A percentile compares a stretch with the other conserved stretches of the same genome.
Conservation (phyloP, 2,797 vertebrate species). For the Merluccius polli region DNA sequence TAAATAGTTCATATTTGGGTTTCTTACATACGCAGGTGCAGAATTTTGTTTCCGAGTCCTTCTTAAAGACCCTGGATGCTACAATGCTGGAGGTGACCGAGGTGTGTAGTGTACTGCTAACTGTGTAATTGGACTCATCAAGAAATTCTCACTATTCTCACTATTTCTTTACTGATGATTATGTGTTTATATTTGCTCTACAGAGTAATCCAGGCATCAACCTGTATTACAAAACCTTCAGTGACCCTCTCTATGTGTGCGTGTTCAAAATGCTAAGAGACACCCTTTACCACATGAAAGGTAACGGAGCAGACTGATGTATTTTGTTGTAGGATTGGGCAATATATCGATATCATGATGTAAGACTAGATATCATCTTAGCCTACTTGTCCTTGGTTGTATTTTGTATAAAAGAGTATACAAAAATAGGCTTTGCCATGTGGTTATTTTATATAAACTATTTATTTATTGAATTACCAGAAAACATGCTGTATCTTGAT, state of each 20-base stretch:
- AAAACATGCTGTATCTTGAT: no score
- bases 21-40: slow-evolving; percentile 75
- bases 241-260: slow-evolving; percentile 89
- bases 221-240: slow-evolving; percentile 87
- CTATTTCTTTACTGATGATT: background rate
- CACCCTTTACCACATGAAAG: slow-evolving; percentile 91
- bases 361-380: no score
- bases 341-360: no score
- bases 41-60: slow-evolving; percentile 82
- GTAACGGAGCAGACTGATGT: slow-evolving; percentile 54
- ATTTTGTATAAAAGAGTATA: no score
- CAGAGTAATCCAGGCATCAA: slow-evolving; percentile 77
- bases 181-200: slow-evolving; percentile 20
- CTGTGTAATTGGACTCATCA: background rate
- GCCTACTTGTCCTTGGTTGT: no score
- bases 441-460: no score
- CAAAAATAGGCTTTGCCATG: no score
- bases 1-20: background rate
- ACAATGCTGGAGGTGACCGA: slow-evolving; percentile 76
- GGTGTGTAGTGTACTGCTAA: slow-evolving; percentile 60
- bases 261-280: slow-evolving; percentile 98
- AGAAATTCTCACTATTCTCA: background rate
- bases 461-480: no score
- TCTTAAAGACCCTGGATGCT: slow-evolving; percentile 83
- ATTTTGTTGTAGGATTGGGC: no score